phyloP scores from a whole-genome alignment of 1,140 invertebrate genomes.

The Eubasilissa regina region DNA sequence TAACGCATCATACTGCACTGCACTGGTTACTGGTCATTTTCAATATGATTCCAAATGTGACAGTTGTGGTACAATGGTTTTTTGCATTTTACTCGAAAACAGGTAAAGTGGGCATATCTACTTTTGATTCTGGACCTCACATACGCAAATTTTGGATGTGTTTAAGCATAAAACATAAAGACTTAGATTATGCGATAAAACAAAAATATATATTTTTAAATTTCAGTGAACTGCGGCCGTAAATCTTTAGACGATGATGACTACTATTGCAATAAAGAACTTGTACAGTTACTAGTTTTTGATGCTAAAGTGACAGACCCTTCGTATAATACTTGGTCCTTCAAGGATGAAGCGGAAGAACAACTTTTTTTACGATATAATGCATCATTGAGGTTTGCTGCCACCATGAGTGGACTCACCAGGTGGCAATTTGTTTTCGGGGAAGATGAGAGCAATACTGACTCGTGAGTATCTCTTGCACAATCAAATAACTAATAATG shows the following conservation, averaged over 20 bases:
- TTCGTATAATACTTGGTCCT: slow-evolving; percentile 78
- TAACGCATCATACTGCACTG: no score
- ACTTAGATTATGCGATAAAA: no score
- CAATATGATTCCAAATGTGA: no score
- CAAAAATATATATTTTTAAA: no score
- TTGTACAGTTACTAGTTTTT: slow-evolving; percentile 89
- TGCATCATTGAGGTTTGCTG: slow-evolving; percentile 84
- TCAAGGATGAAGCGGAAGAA: slow-evolving; percentile 70
- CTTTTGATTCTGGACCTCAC: no score
- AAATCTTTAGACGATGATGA: slow-evolving; percentile 78
- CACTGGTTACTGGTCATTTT: no score
- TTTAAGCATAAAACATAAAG: no score
- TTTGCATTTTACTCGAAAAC: no score
- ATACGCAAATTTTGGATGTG: no score
- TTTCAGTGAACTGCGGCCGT: slow-evolving; percentile 76
- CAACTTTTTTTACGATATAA: slow-evolving; percentile 77
- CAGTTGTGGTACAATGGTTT: no score
- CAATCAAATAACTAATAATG: no score
- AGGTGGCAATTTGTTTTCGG: slow-evolving; percentile 84
- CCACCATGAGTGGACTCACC: slow-evolving; percentile 90
- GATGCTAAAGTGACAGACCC: slow-evolving; percentile 87
- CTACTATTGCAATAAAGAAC: slow-evolving; percentile 88
- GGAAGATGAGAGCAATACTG: slow-evolving; percentile 63
- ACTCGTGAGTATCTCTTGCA: slow-evolving; percentile 43
- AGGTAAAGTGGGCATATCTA: no score